Conservation (phyloP, 2,113 vertebrate genomes). For the Guaruba guarouba region DNA sequence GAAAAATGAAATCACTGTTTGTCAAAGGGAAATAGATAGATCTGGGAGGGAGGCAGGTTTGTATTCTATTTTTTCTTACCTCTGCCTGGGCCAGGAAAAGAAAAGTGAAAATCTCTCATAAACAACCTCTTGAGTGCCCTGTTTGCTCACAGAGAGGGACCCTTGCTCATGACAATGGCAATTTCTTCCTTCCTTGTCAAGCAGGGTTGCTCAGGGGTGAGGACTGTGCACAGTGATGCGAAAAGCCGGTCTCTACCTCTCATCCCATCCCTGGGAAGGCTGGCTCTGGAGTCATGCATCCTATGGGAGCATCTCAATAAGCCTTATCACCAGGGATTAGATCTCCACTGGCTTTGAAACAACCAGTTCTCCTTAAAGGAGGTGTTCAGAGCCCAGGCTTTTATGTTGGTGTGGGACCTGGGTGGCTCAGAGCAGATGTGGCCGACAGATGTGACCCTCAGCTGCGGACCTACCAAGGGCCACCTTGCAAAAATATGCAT, state of each 20-base stretch:
- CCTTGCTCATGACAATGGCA: background rate
- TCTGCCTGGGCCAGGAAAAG: background rate
- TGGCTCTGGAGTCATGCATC: background rate
- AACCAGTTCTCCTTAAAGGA: background rate
- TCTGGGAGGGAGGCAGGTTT: slow-evolving; percentile 14
- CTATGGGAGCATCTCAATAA: background rate
- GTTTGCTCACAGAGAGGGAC: background rate
- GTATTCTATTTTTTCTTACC: slow-evolving; percentile 1
- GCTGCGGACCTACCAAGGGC: background rate
- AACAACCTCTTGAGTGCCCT: background rate
- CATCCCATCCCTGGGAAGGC: accelerated
- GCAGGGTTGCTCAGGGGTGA: background rate
- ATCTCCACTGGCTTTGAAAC: background rate
- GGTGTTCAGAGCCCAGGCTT: background rate
- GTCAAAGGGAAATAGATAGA: slow-evolving; percentile 65
- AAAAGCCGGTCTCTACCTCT: accelerated
- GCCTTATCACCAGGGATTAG: background rate
- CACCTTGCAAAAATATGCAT: background rate
- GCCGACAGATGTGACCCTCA: background rate
- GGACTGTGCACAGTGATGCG: background rate
- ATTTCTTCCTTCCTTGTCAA: background rate
- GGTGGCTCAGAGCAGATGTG: background rate
- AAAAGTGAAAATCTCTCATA: background rate
- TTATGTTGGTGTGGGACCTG: background rate
- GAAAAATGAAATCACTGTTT: slow-evolving; percentile 62